These are phyloP conservation scores for Trachymyrmex septentrionalis DNA, from an alignment of 1,140 invertebrate species.

Conservation along the genomic window DNA sequence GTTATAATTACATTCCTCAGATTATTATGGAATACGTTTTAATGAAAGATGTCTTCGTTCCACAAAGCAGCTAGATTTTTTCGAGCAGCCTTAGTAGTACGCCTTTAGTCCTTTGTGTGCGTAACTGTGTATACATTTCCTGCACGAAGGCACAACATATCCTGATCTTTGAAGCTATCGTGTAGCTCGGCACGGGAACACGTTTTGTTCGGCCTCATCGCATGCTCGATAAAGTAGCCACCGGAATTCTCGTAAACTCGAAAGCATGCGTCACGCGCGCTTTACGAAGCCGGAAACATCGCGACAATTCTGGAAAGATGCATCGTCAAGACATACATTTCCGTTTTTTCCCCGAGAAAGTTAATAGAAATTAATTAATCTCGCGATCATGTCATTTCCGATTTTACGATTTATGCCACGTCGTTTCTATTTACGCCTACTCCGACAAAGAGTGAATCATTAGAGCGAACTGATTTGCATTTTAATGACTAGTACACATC, in stretches of 20 bases:
- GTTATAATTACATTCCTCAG: background rate
- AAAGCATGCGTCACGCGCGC: slow-evolving; percentile 2
- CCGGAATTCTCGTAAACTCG: background rate
- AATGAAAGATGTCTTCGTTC: slow-evolving; percentile 12
- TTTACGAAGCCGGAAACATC: background rate
- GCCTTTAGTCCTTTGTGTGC: slow-evolving; percentile 32
- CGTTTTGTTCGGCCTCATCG: background rate
- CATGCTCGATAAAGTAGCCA: slow-evolving; percentile 24
- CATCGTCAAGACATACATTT: too few species aligned
- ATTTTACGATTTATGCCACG: slow-evolving; percentile 21
- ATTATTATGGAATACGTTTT: background rate
- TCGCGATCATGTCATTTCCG: background rate
- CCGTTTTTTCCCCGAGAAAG: background rate
- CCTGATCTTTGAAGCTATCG: slow-evolving; percentile 48
- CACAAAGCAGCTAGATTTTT: background rate
- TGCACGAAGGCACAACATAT: slow-evolving; percentile 5
- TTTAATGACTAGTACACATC: slow-evolving; percentile 26
- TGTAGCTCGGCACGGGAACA: background rate
- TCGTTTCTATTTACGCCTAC: background rate
- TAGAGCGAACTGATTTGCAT: slow-evolving; percentile 39
- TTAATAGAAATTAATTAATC: slow-evolving; percentile 20
- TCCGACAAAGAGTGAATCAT: slow-evolving; percentile 34
- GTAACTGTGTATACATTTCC: slow-evolving; percentile 31
- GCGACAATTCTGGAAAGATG: background rate
- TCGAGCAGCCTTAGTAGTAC: background rate